phyloP scores from a whole-genome alignment of 1,140 invertebrate species.

The Orius insidiosus region DNA sequence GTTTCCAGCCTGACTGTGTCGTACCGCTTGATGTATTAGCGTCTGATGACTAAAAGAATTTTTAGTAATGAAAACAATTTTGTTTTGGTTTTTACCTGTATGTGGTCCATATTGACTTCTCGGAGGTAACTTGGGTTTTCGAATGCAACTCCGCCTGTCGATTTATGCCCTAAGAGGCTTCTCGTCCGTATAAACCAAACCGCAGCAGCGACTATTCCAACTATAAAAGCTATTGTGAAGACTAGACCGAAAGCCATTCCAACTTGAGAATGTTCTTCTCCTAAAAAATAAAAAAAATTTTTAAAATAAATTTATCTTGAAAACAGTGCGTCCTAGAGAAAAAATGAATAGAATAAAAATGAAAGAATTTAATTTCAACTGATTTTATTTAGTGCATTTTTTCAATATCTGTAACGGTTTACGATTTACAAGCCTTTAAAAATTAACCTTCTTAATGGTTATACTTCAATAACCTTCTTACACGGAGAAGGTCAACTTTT shows the following conservation, averaged over 20 bases:
- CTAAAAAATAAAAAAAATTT: slow-evolving; percentile 22
- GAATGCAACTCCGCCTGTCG: slow-evolving; percentile 51
- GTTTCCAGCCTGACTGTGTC: slow-evolving; percentile 29
- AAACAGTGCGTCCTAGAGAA: too few species aligned
- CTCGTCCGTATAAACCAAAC: slow-evolving; percentile 46
- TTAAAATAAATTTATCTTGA: too few species aligned
- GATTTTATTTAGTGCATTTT: too few species aligned
- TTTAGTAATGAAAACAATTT: not conserved
- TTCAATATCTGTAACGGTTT: too few species aligned
- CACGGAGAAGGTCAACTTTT: too few species aligned
- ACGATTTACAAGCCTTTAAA: too few species aligned
- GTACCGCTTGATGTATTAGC: not conserved
- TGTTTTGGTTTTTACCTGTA: slow-evolving; percentile 35
- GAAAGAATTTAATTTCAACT: too few species aligned
- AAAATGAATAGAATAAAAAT: too few species aligned
- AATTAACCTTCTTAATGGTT: too few species aligned
- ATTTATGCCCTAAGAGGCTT: slow-evolving; percentile 34
- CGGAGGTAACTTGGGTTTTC: slow-evolving; percentile 70
- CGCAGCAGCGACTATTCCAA: slow-evolving; percentile 37
- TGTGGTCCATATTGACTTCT: slow-evolving; percentile 51
- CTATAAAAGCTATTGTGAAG: slow-evolving; percentile 43
- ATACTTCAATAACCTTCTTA: too few species aligned
- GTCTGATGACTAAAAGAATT: not conserved
- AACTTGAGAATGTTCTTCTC: slow-evolving; percentile 27
- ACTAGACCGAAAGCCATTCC: slow-evolving; percentile 46